Evolutionary conservation across 2,113 vertebrate genomes (phyloP).

Genomic region (Eublepharis macularius): DNA sequence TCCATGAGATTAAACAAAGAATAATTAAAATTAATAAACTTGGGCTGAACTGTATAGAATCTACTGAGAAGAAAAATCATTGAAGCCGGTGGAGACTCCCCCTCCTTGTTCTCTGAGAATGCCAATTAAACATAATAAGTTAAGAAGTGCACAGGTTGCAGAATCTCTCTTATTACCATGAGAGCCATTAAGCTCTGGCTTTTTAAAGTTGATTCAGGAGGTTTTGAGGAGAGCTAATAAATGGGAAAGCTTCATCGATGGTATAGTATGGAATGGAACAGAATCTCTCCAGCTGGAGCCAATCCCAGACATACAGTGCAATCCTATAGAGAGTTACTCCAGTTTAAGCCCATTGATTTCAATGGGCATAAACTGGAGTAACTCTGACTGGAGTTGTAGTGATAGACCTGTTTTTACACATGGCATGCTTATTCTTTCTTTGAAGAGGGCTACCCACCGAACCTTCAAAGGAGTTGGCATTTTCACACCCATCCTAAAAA

Average conservation of each 20-base stretch:
- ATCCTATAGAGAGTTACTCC: no score
- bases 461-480: not conserved
- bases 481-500: not conserved
- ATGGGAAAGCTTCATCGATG: not conserved
- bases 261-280: not conserved
- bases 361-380: no score
- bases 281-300: not conserved
- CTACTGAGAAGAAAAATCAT: not conserved
- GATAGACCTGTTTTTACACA: not conserved
- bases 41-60: not conserved
- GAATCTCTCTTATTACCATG: constrained; percentile 8
- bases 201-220: not conserved
- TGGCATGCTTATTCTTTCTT: not conserved
- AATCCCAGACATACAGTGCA: no score
- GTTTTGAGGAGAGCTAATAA: not conserved
- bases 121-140: constrained; percentile 14
- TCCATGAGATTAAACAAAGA: constrained; percentile 14
- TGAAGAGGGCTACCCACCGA: not conserved
- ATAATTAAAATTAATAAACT: constrained; percentile 27
- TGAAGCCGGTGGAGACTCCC: not conserved
- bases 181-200: not conserved
- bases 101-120: not conserved
- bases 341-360: no score
- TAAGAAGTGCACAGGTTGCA: constrained; percentile 7
- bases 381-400: no score